Evolutionary conservation across 64 coral and sea anemone species (phyloP).

Genomic region (Dendrophyllia cribrosa): DNA sequence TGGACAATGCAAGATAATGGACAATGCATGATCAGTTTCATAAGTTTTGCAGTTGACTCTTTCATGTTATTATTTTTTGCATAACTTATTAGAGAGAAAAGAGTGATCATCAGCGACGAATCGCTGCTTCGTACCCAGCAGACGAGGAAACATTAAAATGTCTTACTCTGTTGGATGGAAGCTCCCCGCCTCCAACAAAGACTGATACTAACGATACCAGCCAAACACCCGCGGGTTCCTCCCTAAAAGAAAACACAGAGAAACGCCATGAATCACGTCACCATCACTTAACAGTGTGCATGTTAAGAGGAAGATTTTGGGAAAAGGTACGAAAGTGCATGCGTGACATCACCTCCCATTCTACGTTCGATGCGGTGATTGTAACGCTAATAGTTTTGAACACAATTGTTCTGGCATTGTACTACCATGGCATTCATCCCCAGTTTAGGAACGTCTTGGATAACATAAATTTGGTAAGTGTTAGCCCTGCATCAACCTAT

Average conservation of each 20-base stretch:
- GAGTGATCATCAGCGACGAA: constrained; percentile 51
- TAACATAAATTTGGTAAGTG: constrained; percentile 66
- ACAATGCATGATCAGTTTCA: neutral
- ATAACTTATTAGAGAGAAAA: constrained; percentile 5
- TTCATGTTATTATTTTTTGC: neutral
- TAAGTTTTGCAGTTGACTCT: neutral
- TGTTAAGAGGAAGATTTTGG: neutral
- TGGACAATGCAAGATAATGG: too few relatives aligned
- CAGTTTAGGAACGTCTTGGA: constrained; percentile 51
- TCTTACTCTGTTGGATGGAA: constrained; percentile 28
- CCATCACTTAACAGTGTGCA: neutral
- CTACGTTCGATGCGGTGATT: constrained; percentile 75
- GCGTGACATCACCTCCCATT: constrained; percentile 29
- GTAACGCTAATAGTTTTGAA: constrained; percentile 71
- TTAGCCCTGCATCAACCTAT: too few relatives aligned
- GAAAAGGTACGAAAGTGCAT: constrained; percentile 19
- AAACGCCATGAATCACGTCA: neutral
- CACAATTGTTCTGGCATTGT: constrained; percentile 67
- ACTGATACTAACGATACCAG: neutral
- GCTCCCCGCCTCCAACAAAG: neutral
- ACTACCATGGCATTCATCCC: constrained; percentile 68
- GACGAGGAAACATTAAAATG: constrained; percentile 61
- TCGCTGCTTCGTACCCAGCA: constrained; percentile 64
- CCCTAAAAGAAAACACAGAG: neutral
- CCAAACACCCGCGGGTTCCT: neutral